Percentiles rank a stretch among this genome's conserved stretches.
phyloP scores from a whole-genome alignment of 2,888 invertebrate species.

The Aporophyla lueneburgensis region DNA sequence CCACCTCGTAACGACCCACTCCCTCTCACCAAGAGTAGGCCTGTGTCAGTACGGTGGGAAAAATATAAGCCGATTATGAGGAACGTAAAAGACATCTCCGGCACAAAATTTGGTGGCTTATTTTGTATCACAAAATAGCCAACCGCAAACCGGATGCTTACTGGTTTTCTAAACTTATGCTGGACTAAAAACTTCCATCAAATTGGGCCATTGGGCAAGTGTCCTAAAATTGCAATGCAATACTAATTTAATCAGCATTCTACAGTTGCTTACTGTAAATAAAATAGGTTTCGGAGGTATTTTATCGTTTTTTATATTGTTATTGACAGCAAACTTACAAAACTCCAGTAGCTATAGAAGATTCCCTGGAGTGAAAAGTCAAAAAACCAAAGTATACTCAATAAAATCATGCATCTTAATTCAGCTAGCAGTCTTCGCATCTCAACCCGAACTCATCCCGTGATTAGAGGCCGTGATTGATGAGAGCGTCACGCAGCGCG shows the following conservation, averaged over 20 bases:
- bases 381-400: conserved; percentile 9
- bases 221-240: too few relatives aligned
- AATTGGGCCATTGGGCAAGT: too few relatives aligned
- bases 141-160: too few relatives aligned
- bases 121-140: not conserved
- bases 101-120: too few relatives aligned
- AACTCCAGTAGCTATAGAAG: not conserved
- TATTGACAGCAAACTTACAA: not conserved
- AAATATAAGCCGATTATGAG: too few relatives aligned
- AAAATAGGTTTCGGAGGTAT: not conserved
- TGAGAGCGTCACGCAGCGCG: conserved; percentile 50
- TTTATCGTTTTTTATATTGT: not conserved
- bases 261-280: too few relatives aligned
- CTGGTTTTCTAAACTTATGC: not conserved
- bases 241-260: not conserved
- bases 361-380: not conserved
- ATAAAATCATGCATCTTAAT: conserved; percentile 42
- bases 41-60: too few relatives aligned
- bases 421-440: conserved; percentile 26
- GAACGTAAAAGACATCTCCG: too few relatives aligned
- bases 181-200: not conserved
- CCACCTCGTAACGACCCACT: too few relatives aligned
- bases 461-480: conserved; percentile 62
- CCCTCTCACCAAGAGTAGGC: too few relatives aligned
- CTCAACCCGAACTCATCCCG: conserved; percentile 30